Evolutionary conservation across 2,888 invertebrate species (phyloP), one percentile per base, ranked within the genome.

Genomic region (Punctoribates punctum): DNA sequence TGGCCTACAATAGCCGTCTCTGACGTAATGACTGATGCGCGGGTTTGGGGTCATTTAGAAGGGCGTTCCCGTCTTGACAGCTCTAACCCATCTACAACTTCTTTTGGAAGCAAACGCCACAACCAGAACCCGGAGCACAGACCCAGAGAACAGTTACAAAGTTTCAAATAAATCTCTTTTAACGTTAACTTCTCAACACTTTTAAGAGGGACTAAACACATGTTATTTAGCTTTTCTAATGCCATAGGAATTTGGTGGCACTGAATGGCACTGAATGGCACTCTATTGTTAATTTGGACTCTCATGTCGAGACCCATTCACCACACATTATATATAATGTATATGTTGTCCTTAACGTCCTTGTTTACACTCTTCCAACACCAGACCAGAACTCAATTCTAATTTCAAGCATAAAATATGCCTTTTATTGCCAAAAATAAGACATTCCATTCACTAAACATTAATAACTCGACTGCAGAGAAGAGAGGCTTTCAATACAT

Each of bases 1-100:
- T 62, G 29, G 20, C 54, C 54, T 54, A 54, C 54, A 54, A 54
- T 54, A 20, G 54, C 62, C 62, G 11, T 13, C 27, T 62, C 62
- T 62, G 62, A 62, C 62, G 62, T 62, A 62, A 62, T 62, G 62
- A 62, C 62, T 62, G 62, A 62, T 62, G 62, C 29, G 62, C 29
- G 4, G 27, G 62, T 62, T 29, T 27, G 62, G 62, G 62, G 27
- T 15, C 15, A 13, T 27, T 29, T 62, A 17, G 27, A 11, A 62
- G 62, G 62, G 62, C 62, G 62, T 62, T 27, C 27, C 62, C 62
- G 20, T 20, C 1, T 27, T 62, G 62, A 62, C 62, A 62, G 62
- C 27, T 62, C 62, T 62, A 62, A 62, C 62, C 62, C 62, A 62
- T 62, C n/a, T 13, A 25, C 62, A 62, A 29, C 62, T 62, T 62